Evolutionary conservation across 2,888 invertebrate genomes (phyloP), one percentile per base, ranked within the genome.

Genomic region (Taphrorychus bicolor): DNA sequence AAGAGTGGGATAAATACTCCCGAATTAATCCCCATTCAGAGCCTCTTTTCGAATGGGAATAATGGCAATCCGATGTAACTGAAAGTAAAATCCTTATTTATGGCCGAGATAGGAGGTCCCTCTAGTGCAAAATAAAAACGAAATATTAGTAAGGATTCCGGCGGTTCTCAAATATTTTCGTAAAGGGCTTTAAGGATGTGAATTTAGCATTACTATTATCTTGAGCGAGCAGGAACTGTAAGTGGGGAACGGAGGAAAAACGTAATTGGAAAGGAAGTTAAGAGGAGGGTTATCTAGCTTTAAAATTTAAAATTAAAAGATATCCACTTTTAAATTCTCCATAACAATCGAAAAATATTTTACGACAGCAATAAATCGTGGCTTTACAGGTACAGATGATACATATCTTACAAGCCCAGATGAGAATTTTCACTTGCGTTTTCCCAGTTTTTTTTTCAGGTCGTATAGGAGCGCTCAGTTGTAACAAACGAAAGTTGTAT

Each of bases 1-100:
- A 7, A 2, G 32, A 11, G 32, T 32, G 32, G 32, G 32, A 32
- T 32, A 32, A 32, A 32, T 32, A 32, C 9, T 11, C 32, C 32
- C 3, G 3, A 32, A 32, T 32, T 32, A 32, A 32, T 32, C 32
- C 11, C 32, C 32, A n/a, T 11, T 32, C 32, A 32, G 11, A 32
- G 32, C 32, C 32, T 32, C 45, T 45, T 45, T 14, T 45, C 45
- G 17, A n/a, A 4, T 14, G 14, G 45, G 17, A 45, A 45, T 45
- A 45, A 45, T 45, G 45, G 45, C 45, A 45, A 45, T 45, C 45
- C 45, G 45, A 45, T 45, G 45, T 45, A 45, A 45, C 45, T 5
- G 3, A 45, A 45, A 45, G 45, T 45, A 14, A 45, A 45, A 45
- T 45, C 45, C 45, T 45, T 45, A 45, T 45, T 45, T 45, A 45